Conservation (phyloP, 1,140 invertebrate species). For the Drosophila santomea region DNA sequence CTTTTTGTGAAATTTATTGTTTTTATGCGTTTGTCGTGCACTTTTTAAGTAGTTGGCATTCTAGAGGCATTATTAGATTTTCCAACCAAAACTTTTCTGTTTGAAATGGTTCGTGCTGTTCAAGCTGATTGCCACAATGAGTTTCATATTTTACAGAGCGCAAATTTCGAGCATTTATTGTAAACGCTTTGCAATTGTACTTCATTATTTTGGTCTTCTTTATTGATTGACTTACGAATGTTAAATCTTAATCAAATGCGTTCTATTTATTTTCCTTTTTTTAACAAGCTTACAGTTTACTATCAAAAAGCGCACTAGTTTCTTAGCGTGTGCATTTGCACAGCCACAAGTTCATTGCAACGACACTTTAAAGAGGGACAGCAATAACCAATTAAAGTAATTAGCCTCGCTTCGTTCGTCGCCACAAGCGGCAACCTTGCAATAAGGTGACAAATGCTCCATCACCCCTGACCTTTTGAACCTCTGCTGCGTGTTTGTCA, state of each 20-base stretch:
- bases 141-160: neutral
- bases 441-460: constrained; percentile 43
- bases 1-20: constrained; percentile 79
- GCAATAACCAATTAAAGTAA: constrained; percentile 79
- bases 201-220: too few species aligned
- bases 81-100: constrained; percentile 53
- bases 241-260: too few species aligned
- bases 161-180: neutral
- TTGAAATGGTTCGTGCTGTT: constrained; percentile 31
- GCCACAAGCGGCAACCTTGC: constrained; percentile 13
- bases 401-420: constrained; percentile 57
- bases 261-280: neutral
- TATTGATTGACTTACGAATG: too few species aligned
- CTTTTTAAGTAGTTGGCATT: constrained; percentile 80
- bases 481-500: constrained; percentile 66
- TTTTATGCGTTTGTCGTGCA: constrained; percentile 82
- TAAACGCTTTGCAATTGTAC: neutral
- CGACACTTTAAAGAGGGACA: constrained; percentile 58
- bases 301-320: neutral
- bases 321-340: constrained; percentile 4
- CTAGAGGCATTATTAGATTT: constrained; percentile 72
- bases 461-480: constrained; percentile 2
- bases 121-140: constrained; percentile 56
- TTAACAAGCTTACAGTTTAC: too few species aligned
- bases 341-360: constrained; percentile 34